phyloP scores from a whole-genome alignment of 2,888 invertebrate genomes.

The Poecilobothrus nobilitatus region DNA sequence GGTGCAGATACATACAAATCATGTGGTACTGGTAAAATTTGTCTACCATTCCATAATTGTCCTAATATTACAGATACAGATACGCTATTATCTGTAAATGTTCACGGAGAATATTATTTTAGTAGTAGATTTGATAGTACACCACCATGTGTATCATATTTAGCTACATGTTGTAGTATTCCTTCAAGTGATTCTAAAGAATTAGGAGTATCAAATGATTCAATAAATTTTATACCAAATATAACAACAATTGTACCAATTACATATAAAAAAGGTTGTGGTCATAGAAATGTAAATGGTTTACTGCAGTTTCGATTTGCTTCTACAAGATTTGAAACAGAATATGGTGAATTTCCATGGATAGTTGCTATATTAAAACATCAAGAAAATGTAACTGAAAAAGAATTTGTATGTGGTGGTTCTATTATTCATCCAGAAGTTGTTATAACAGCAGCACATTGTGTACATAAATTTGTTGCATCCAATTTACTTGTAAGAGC shows the following conservation, averaged over 20 bases:
- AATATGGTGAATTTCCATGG: too few relatives aligned
- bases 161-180: conserved; percentile 33
- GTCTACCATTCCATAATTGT: too few relatives aligned
- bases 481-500: conserved; percentile 52
- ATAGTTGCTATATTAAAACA: conserved; percentile 62
- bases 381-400: conserved; percentile 53
- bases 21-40: too few relatives aligned
- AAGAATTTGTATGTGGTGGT: conserved; percentile 62
- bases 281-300: too few relatives aligned
- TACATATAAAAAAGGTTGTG: too few relatives aligned
- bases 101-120: conserved; percentile 63
- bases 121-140: conserved; percentile 61
- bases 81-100: too few relatives aligned
- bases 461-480: conserved; percentile 45
- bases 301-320: conserved; percentile 56
- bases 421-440: conserved; percentile 70
- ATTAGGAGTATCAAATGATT: too few relatives aligned
- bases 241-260: too few relatives aligned
- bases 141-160: conserved; percentile 46
- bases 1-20: too few relatives aligned
- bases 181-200: too few relatives aligned
- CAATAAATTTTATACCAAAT: too few relatives aligned
- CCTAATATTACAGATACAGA: too few relatives aligned
- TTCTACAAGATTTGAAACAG: conserved; percentile 45
- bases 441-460: conserved; percentile 72